Evolutionary conservation across 2,113 vertebrate genomes (phyloP).

Genomic region (Anarhynchus alexandrinus): DNA sequence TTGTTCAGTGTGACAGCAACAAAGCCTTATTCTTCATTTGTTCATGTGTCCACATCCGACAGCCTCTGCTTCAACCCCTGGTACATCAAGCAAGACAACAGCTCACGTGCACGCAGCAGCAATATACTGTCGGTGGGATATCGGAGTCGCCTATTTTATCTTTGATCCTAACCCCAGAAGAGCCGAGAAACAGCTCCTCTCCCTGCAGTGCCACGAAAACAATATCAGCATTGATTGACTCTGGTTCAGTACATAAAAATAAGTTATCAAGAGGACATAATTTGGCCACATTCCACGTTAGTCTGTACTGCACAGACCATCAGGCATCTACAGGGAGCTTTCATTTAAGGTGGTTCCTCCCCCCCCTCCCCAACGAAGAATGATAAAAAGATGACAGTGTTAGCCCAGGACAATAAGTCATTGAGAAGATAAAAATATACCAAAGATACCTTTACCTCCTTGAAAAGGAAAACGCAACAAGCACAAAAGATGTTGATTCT

Average conservation of each 20-base stretch:
- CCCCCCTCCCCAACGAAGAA: neutral
- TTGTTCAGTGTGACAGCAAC: neutral
- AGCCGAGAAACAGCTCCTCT: neutral
- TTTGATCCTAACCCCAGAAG: neutral
- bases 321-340: neutral
- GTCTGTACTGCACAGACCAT: neutral
- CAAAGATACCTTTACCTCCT: neutral
- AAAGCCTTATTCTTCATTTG: slow-evolving; percentile 4
- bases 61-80: neutral
- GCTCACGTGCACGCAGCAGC: neutral
- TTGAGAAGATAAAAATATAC: neutral
- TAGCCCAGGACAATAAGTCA: neutral
- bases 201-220: neutral
- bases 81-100: neutral
- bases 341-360: slow-evolving; percentile 19
- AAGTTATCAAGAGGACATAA: neutral
- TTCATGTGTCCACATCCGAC: neutral
- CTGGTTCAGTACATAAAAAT: neutral
- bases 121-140: neutral
- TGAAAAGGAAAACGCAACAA: neutral
- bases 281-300: neutral
- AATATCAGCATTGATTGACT: slow-evolving; percentile 1
- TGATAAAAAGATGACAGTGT: neutral
- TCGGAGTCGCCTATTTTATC: neutral
- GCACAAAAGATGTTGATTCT: neutral